Evolutionary conservation across 37 sponge, comb jelly and placozoan species (phyloP), one percentile per base, ranked within the genome.

Genomic region (Halichondria panicea): DNA sequence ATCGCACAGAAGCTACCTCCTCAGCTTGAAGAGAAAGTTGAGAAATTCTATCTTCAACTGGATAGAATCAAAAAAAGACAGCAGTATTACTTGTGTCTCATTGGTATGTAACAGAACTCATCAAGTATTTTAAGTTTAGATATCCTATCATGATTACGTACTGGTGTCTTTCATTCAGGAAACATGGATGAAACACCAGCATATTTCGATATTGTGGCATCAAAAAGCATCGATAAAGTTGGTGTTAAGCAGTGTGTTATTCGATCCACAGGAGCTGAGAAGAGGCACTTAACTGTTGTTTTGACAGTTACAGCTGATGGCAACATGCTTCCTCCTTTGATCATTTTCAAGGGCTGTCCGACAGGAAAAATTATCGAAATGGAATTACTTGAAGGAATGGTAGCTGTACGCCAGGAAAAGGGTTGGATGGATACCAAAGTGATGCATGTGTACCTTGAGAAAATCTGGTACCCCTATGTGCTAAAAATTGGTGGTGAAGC

Each of bases 181-280:
- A 68, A 68, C 68, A 68, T 68, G 68, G 68, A 68, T 40, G 68
- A 68, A 36, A 40, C 68, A 31, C 68, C 68, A 21, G 68, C 42
- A 18, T 68, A 30, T 28, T 62, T 62, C 32, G 63, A 62, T 7
- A 62, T 62, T 31, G 35, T 62, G 24, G 30, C 63, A 33, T 22
- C 30, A 31, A 5, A 35, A 35, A 62, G 30, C 2, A 62, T 62
- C 32, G 63, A 62, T 4, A 28, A 30, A 2, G 31, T 4, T 22
- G 35, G 63, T 4, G 50, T 13, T 9, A 62, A 28, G 34, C 24
- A 62, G 63, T 28, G 30, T 2, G 63, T 62, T 33, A 28, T 30
- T 18, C 31, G 63, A 31, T 30, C 63, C 24, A 62, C 63, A 33
- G 63, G 63, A 33, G 63, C 63, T 4, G 63, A 62, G 34, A 62